Evolutionary conservation across 2,113 vertebrate species (phyloP).

Genomic region (Pluvianellus socialis): DNA sequence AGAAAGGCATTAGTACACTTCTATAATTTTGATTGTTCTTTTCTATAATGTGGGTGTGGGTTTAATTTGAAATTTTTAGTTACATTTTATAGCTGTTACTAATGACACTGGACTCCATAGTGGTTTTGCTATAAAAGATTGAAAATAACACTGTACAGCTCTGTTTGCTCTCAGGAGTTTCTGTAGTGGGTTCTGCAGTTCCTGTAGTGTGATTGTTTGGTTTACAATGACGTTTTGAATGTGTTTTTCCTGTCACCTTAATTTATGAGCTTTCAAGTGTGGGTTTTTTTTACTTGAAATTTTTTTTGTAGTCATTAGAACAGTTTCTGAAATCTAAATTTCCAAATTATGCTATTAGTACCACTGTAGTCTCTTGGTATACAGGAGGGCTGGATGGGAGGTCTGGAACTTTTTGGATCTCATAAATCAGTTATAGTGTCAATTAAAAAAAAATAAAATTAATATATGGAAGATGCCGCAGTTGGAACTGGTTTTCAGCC

Average conservation of each 20-base stretch:
- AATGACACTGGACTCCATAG: neutral
- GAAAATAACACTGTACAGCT: neutral
- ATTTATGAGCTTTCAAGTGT: neutral
- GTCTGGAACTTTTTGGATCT: neutral
- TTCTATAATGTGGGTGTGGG: accelerated
- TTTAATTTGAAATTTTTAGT: neutral
- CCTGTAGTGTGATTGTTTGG: neutral
- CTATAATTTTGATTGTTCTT: neutral
- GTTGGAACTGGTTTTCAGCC: neutral
- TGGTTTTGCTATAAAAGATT: neutral
- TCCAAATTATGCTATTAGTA: neutral
- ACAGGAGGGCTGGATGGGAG: neutral
- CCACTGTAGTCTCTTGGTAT: neutral
- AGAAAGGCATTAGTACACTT: conserved; percentile 41
- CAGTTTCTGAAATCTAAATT: neutral
- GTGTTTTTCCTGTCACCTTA: neutral
- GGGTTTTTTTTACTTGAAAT: neutral
- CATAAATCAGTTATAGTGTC: neutral
- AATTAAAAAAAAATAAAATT: neutral
- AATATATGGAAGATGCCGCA: neutral
- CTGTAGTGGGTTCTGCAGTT: neutral
- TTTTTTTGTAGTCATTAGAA: neutral
- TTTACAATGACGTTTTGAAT: neutral
- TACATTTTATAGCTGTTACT: neutral
- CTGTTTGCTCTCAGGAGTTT: neutral